These are phyloP conservation scores for Pterocles gutturalis DNA, from an alignment of 2,113 vertebrate genomes.

Conservation along the genomic window DNA sequence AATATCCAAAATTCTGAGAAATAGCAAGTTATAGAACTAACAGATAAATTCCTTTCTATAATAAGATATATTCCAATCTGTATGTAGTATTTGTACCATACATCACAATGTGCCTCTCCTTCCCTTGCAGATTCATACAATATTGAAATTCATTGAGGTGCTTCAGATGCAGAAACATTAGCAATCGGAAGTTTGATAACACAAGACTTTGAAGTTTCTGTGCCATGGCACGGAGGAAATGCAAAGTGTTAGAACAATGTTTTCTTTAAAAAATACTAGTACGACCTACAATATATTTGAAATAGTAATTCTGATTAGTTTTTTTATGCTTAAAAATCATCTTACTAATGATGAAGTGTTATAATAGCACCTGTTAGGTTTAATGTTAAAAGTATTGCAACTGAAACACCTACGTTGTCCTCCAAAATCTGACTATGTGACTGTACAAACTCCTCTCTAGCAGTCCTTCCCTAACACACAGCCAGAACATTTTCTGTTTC, in stretches of 20 bases:
- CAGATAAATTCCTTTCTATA: not conserved
- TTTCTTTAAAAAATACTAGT: not conserved
- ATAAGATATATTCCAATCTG: not conserved
- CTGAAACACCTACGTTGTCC: not conserved
- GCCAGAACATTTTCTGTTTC: not conserved
- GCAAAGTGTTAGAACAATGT: not conserved
- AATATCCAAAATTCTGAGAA: not conserved
- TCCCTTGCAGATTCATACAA: not conserved
- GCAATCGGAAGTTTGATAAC: not conserved
- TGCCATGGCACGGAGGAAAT: not conserved
- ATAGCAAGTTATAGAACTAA: not conserved
- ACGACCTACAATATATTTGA: not conserved
- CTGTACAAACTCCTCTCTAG: not conserved
- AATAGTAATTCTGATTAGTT: not conserved
- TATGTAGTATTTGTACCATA: not conserved
- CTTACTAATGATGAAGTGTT: not conserved
- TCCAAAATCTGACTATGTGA: not conserved
- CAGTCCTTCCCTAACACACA: not conserved
- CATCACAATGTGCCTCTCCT: not conserved
- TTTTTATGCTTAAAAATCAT: not conserved
- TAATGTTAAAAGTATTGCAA: not conserved
- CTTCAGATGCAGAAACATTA: not conserved
- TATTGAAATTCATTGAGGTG: not conserved
- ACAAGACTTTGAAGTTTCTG: not conserved
- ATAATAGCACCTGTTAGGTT: not conserved